A percentile compares a stretch with the other conserved stretches of the same genome.
phyloP scores from a whole-genome alignment of 2,888 invertebrate genomes.

The Amiota communis region DNA sequence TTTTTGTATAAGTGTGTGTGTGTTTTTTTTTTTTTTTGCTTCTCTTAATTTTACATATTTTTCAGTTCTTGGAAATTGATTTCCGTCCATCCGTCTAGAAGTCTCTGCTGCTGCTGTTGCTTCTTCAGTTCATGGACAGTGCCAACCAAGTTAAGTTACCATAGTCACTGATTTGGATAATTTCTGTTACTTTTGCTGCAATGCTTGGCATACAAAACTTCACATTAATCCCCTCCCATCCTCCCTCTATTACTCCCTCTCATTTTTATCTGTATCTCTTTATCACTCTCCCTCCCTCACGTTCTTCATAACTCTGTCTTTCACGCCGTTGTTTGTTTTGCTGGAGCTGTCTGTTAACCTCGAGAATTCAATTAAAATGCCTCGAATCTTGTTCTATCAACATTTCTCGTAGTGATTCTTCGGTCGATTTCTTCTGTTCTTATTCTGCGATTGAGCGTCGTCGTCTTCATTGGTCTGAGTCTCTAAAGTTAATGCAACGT shows the following conservation, averaged over 20 bases:
- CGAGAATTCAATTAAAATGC: constrained; percentile 65
- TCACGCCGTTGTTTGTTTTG: neutral
- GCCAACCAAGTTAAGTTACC: neutral
- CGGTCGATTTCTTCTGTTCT: constrained; percentile 3
- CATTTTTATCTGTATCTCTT: neutral
- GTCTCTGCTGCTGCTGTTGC: neutral
- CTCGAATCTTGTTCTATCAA: constrained; percentile 39
- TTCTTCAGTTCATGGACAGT: neutral
- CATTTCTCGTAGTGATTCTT: constrained; percentile 15
- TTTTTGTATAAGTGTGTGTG: neutral
- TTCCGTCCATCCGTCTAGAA: neutral
- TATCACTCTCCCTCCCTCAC: constrained; percentile 25
- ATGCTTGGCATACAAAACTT: constrained; percentile 4
- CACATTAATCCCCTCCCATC: neutral
- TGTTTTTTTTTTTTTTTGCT: neutral
- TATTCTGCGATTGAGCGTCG: neutral
- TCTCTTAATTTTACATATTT: constrained; percentile 18
- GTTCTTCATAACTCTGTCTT: neutral
- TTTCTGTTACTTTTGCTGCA: neutral
- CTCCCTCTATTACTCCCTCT: constrained; percentile 2
- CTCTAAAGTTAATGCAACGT: neutral
- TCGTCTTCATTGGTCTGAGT: neutral
- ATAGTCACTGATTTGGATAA: neutral
- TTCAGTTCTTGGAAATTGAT: constrained; percentile 27
- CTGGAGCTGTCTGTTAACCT: constrained; percentile 52